These are phyloP conservation scores for Megaptera novaeangliae DNA, from an alignment of 2,113 vertebrate species.

Conservation along the genomic window DNA sequence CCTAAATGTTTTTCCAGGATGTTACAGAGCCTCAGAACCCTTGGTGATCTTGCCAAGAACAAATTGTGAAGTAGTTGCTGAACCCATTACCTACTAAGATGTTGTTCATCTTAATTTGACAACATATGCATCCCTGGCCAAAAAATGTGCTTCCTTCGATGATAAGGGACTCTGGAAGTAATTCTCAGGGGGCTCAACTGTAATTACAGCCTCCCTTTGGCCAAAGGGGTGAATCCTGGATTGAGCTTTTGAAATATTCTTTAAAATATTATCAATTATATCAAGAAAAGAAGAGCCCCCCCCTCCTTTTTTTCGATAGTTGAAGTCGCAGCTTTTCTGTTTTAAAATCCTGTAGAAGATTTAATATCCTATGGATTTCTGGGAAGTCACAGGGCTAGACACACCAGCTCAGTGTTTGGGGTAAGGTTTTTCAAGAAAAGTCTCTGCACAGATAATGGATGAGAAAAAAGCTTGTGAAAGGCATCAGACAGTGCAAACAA, in stretches of 20 bases:
- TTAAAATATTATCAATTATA: not conserved
- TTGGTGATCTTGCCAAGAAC: slow-evolving; percentile 78
- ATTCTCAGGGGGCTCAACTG: slow-evolving; percentile 65
- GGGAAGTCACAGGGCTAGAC: not conserved
- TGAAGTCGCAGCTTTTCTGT: not conserved
- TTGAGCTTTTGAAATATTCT: not conserved
- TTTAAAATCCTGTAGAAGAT: not conserved
- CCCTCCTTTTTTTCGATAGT: accelerated
- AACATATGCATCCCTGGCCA: slow-evolving; percentile 69
- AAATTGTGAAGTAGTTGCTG: slow-evolving; percentile 79
- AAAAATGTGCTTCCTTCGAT: slow-evolving; percentile 69
- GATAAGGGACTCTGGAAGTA: slow-evolving; percentile 55
- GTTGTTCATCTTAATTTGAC: slow-evolving; percentile 72
- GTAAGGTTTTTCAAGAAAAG: not conserved
- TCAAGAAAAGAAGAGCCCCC: not conserved
- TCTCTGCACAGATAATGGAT: not conserved
- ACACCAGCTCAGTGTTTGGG: not conserved
- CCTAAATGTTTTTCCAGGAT: slow-evolving; percentile 73
- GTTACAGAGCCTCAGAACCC: slow-evolving; percentile 50
- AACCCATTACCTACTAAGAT: slow-evolving; percentile 74
- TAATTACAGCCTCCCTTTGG: slow-evolving; percentile 31
- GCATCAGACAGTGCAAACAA: not conserved
- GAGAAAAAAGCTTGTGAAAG: not conserved
- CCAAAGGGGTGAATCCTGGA: not conserved
- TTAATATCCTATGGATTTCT: not conserved